phyloP scores from a whole-genome alignment of 2,113 vertebrate genomes.

The Suricata suricatta region DNA sequence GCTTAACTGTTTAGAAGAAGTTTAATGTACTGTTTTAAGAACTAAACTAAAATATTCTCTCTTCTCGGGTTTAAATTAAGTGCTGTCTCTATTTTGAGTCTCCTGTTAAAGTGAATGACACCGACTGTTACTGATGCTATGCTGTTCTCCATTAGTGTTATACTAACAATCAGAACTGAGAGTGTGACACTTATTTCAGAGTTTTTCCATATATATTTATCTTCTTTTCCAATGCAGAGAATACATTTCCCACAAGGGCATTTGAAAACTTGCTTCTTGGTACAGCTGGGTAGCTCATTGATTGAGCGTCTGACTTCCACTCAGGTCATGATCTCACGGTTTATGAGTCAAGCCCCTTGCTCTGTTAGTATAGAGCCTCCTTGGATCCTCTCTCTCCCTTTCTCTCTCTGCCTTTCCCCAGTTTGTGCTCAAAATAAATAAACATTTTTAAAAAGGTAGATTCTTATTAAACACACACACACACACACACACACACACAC shows the following conservation, averaged over 20 bases:
- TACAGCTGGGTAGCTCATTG: too few relatives aligned
- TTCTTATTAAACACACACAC: too few relatives aligned
- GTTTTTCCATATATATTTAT: neutral
- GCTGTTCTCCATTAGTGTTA: neutral
- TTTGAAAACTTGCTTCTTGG: neutral
- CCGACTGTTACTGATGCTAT: neutral
- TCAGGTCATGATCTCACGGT: too few relatives aligned
- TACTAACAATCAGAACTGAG: neutral
- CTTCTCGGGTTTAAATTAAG: neutral
- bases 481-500: too few relatives aligned
- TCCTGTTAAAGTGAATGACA: neutral
- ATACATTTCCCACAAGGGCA: neutral
- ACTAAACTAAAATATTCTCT: neutral
- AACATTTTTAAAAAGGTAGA: too few relatives aligned
- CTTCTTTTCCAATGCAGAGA: neutral
- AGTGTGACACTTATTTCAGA: neutral
- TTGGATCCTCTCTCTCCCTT: too few relatives aligned
- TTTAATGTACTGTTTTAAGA: neutral
- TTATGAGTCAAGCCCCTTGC: too few relatives aligned
- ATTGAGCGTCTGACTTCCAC: too few relatives aligned
- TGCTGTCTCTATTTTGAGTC: neutral
- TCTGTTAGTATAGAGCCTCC: too few relatives aligned
- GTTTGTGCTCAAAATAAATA: too few relatives aligned
- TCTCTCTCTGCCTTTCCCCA: too few relatives aligned
- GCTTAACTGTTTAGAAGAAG: neutral